A percentile compares a stretch with the other conserved stretches of the same genome.
These are phyloP conservation scores for Erythrocercus mccallii DNA, from an alignment of 2,113 vertebrate species.

Conservation along the genomic window DNA sequence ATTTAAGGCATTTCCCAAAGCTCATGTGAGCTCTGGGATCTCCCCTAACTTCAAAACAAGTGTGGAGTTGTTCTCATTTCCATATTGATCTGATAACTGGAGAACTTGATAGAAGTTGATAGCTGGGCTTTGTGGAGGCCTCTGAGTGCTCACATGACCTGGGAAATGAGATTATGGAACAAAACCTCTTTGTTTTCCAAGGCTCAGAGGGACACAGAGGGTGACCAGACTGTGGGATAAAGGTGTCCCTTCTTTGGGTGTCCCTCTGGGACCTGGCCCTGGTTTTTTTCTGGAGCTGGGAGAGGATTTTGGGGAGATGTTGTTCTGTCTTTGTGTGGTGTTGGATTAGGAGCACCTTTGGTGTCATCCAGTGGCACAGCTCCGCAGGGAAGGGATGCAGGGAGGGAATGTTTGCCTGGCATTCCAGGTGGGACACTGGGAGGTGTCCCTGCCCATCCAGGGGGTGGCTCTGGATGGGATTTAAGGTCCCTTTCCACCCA, in stretches of 20 bases:
- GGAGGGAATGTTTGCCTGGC: neutral
- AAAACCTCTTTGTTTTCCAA: neutral
- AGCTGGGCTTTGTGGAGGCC: neutral
- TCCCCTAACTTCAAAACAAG: accelerated
- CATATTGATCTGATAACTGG: neutral
- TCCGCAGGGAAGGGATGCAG: neutral
- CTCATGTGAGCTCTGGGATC: accelerated
- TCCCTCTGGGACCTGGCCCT: neutral
- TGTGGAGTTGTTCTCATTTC: neutral
- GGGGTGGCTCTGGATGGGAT: neutral
- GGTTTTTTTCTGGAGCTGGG: neutral
- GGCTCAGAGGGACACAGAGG: neutral
- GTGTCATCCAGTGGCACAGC: accelerated
- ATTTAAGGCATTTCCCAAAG: neutral
- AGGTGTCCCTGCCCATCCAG: neutral
- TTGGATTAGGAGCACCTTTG: neutral
- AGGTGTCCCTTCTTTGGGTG: neutral
- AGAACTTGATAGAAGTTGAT: accelerated
- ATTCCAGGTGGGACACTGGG: neutral
- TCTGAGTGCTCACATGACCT: neutral
- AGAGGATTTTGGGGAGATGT: neutral
- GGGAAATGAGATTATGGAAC: neutral
- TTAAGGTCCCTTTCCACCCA: neutral
- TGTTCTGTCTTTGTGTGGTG: accelerated
- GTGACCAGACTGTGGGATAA: neutral